These are phyloP conservation scores for Narcine bancroftii DNA, from an alignment of 2,113 vertebrate genomes.

Conservation along the genomic window DNA sequence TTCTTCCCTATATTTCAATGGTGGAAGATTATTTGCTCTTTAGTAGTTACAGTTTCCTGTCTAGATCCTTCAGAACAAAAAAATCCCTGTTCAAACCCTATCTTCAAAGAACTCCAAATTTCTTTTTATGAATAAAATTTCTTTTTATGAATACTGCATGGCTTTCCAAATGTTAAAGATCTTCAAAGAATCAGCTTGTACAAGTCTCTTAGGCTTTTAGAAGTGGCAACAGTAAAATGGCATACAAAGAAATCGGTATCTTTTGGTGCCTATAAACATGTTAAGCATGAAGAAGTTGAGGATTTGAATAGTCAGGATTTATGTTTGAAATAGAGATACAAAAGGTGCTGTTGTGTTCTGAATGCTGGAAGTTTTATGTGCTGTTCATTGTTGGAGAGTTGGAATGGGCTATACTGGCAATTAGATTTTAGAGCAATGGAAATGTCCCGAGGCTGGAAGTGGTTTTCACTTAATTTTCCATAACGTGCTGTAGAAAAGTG, in stretches of 20 bases:
- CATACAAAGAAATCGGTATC: slow-evolving; percentile 1
- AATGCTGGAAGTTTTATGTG: slow-evolving; percentile 18
- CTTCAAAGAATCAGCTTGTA: slow-evolving; percentile 24
- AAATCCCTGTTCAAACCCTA: neutral
- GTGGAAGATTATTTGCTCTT: neutral
- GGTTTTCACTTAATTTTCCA: slow-evolving; percentile 33
- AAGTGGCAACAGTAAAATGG: neutral
- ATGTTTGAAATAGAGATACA: neutral
- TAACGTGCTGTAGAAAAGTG: slow-evolving; percentile 28
- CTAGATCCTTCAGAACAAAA: neutral
- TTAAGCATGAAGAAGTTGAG: slow-evolving; percentile 14
- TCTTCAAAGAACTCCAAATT: neutral
- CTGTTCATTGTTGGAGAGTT: slow-evolving; percentile 25
- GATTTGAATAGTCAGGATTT: neutral
- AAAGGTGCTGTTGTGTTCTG: slow-evolving; percentile 27
- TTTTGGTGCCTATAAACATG: neutral
- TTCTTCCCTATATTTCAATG: neutral
- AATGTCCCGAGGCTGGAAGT: slow-evolving; percentile 30
- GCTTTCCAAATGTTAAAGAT: slow-evolving; percentile 25
- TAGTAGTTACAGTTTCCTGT: neutral
- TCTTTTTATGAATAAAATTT: no score
- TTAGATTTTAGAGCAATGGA: slow-evolving; percentile 34
- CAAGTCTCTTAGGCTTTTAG: neutral
- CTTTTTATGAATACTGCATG: neutral
- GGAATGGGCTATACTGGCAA: slow-evolving; percentile 9